phyloP scores from a whole-genome alignment of 2,113 vertebrate genomes.

The Melierax canorus region DNA sequence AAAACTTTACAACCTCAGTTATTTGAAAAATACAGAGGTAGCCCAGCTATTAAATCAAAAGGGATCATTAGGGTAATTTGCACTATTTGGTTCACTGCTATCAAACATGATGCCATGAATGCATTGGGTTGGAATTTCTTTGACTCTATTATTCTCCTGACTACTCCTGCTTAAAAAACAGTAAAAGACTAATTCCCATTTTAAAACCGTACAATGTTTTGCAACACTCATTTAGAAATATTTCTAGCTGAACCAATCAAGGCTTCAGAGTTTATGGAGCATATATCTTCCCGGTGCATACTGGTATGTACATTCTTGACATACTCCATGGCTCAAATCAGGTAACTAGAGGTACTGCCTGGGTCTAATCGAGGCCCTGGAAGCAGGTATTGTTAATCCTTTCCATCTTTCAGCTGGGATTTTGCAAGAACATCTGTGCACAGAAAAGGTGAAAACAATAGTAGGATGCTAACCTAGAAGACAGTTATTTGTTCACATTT shows the following conservation, averaged over 20 bases:
- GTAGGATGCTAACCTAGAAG: neutral
- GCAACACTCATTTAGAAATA: neutral
- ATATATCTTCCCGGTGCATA: neutral
- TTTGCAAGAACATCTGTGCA: neutral
- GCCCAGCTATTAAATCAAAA: neutral
- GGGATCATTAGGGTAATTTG: neutral
- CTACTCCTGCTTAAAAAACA: neutral
- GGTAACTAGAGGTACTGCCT: neutral
- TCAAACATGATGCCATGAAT: neutral
- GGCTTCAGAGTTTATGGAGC: neutral
- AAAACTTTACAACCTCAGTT: conserved; percentile 45
- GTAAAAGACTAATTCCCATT: neutral
- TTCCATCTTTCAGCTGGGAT: neutral
- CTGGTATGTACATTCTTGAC: neutral
- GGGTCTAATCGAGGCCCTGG: neutral
- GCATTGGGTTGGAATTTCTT: neutral
- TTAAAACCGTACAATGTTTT: neutral
- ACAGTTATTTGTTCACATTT: neutral
- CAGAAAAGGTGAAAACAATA: neutral
- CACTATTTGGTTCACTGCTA: neutral
- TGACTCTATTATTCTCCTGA: neutral
- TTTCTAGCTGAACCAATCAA: neutral
- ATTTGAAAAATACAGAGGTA: conserved; percentile 49
- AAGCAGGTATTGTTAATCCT: neutral
- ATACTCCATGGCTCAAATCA: neutral